Base-by-base conservation (phyloP, 92 coral and sea anemone genomes). In the Anthopleura xanthogrammica region DNA sequence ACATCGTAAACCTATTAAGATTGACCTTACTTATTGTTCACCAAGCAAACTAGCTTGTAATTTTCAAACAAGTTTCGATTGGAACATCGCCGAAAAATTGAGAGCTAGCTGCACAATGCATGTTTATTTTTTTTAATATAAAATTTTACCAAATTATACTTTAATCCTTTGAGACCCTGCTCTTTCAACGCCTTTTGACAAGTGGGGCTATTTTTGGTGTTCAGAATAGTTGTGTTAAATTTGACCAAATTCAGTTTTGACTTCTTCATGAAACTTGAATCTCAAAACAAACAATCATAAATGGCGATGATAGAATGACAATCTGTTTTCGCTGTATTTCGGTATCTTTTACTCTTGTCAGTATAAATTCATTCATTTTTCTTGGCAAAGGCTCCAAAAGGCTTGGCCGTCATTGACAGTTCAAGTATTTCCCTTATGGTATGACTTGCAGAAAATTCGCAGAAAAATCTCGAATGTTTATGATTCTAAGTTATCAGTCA, bases 401-500 rank as follows among this genome's bases (percentile, higher is more conserved):
- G 72, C 22, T 64, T 64, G 36, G 36, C 36, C 36, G 29, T 14
- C 58, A 11, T 0, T 13, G 17, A 11, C 2, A n/a, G 23, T 68
- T 68, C 46, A 68, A 68, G 74, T 9, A 36, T 13, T 36, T 68
- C 42, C 74, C 14, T 11, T 68, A 36, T 29, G 36, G 36, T 29
- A 1, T 29, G 36, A 24, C 24, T n/a, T n/a, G 16, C 36, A 65
- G 5, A 17, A 22, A 23, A 68, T 29, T 7, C 3, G 5, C 41
- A 68, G 74, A 68, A 68, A 68, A 68, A 23, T 68, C 74, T 68
- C 29, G 41, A 23, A 36, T 16, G 74, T 24, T 68, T 64, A 68
- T 23, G 74, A 68, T 29, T 68, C 40, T 12, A 36, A 65, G 74
- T 68, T 68, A 68, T 68, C 74, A 68, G 74, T 68, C 74, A 68